phyloP scores from a whole-genome alignment of 2,113 vertebrate genomes.

The Zeus faber region DNA sequence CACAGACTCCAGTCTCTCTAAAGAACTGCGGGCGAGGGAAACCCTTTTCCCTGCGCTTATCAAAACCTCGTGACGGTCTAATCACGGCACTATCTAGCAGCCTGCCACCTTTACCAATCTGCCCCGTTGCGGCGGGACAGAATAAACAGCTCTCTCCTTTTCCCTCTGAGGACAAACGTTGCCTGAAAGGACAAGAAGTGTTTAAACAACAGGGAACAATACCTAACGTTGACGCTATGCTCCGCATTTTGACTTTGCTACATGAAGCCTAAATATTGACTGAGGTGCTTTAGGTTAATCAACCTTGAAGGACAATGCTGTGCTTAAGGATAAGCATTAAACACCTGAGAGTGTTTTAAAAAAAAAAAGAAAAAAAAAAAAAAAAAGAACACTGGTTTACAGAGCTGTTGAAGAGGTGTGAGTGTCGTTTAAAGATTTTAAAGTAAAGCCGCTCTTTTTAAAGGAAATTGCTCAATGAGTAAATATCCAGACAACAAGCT shows the following conservation, averaged over 20 bases:
- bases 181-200: slow-evolving; percentile 46
- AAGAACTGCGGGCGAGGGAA: slow-evolving; percentile 24
- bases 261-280: slow-evolving; percentile 54
- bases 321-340: slow-evolving; percentile 5
- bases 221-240: slow-evolving; percentile 42
- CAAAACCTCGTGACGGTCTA: slow-evolving; percentile 46
- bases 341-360: too few relatives aligned
- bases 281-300: slow-evolving; percentile 19
- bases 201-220: slow-evolving; percentile 54
- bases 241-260: slow-evolving; percentile 29
- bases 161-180: slow-evolving; percentile 41
- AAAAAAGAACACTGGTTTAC: too few relatives aligned
- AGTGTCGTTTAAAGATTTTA: too few relatives aligned
- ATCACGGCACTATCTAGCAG: slow-evolving; percentile 49
- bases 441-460: too few relatives aligned
- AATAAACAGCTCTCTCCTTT: slow-evolving; percentile 46
- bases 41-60: slow-evolving; percentile 35
- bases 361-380: too few relatives aligned
- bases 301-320: slow-evolving; percentile 20
- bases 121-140: slow-evolving; percentile 29
- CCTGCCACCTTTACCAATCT: slow-evolving; percentile 40
- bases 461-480: too few relatives aligned
- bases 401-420: too few relatives aligned
- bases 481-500: too few relatives aligned
- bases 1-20: slow-evolving; percentile 28